Evolutionary conservation across 2,797 vertebrate genomes (phyloP).

Genomic region (Chanos chanos): DNA sequence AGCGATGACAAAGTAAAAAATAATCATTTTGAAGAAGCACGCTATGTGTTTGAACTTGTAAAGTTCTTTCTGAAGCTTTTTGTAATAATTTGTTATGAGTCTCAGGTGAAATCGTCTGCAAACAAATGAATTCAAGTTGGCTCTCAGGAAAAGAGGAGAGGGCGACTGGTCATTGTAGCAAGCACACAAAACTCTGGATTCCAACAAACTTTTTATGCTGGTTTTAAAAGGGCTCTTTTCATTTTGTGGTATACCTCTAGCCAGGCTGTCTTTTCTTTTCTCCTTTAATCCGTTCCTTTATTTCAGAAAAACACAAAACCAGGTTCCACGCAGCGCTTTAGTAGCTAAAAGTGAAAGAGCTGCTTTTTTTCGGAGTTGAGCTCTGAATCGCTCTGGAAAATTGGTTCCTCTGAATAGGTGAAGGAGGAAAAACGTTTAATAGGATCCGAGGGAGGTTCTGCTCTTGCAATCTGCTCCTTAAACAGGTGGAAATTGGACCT

Average conservation of each 20-base stretch:
- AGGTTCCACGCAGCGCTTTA: constrained; percentile 95
- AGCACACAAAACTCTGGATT: constrained; percentile 79
- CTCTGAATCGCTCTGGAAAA: constrained; percentile 84
- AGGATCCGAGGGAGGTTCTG: constrained; percentile 81
- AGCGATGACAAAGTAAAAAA: constrained; percentile 9
- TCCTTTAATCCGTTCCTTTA: constrained; percentile 87
- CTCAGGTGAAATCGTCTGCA: constrained; percentile 84
- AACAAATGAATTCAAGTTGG: constrained; percentile 80
- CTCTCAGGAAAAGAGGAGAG: constrained; percentile 63
- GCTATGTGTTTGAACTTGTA: constrained; percentile 29
- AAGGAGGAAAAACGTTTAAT: constrained; percentile 81
- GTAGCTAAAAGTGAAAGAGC: constrained; percentile 87
- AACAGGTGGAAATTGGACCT: constrained; percentile 86
- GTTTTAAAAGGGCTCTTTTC: constrained; percentile 75
- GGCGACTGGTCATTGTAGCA: constrained; percentile 75
- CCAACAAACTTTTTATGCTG: constrained; percentile 82
- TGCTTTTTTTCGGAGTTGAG: constrained; percentile 75
- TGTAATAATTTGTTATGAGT: constrained; percentile 73
- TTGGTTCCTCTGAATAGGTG: constrained; percentile 82
- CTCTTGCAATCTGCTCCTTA: constrained; percentile 74
- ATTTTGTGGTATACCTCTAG: constrained; percentile 81
- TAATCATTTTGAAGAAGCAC: constrained; percentile 14
- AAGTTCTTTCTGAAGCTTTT: constrained; percentile 51
- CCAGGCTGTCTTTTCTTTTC: constrained; percentile 76
- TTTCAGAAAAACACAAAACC: constrained; percentile 88